Evolutionary conservation across 1,140 invertebrate genomes (phyloP).

Genomic region (Apocrypta bakeri): DNA sequence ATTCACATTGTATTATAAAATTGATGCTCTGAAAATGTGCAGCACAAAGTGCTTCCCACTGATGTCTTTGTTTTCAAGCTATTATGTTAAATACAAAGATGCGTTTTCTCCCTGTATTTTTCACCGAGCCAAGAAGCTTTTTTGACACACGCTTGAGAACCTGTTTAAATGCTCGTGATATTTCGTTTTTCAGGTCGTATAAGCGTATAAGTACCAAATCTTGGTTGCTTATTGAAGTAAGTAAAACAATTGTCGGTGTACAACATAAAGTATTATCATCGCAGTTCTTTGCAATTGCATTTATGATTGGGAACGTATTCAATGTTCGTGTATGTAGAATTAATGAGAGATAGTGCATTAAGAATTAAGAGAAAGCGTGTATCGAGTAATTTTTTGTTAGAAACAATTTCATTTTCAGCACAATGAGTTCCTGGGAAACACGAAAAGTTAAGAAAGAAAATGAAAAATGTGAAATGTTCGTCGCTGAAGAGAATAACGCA

Average conservation of each 20-base stretch:
- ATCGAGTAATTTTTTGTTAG: too few relatives aligned
- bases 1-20: neutral
- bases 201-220: neutral
- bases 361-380: too few relatives aligned
- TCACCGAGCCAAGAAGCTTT: neutral
- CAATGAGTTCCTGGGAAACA: too few relatives aligned
- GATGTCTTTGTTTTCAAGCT: neutral
- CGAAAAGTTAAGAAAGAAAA: conserved; percentile 4
- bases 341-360: neutral
- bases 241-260: neutral
- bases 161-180: neutral
- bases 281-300: conserved; percentile 15
- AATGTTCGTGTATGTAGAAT: neutral
- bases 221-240: neutral
- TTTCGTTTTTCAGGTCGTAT: neutral
- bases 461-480: neutral
- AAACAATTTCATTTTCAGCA: too few relatives aligned
- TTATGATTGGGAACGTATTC: conserved; percentile 28
- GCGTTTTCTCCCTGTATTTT: neutral
- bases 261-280: neutral
- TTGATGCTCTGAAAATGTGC: neutral
- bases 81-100: neutral
- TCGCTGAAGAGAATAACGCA: neutral
- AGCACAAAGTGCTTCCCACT: neutral
- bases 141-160: neutral